phyloP scores from a whole-genome alignment of 2,113 vertebrate species.

The Trematocara nigrifrons region DNA sequence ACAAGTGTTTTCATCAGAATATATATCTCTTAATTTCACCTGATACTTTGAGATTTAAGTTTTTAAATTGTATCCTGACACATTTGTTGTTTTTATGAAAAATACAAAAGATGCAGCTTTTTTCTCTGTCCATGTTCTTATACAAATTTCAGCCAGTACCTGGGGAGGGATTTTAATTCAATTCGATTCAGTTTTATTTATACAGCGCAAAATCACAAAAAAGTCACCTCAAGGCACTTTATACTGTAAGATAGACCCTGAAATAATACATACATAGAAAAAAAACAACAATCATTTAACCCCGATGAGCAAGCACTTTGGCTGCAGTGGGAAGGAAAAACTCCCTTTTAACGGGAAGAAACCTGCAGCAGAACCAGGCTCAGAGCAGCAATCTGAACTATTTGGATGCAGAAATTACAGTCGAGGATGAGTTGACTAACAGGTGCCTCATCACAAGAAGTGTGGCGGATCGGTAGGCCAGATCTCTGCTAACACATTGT shows the following conservation, averaged over 20 bases:
- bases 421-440: too few relatives aligned
- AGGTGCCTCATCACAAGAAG: too few relatives aligned
- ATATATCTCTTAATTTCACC: background rate
- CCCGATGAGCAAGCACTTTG: rapidly evolving
- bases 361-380: background rate
- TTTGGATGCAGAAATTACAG: background rate
- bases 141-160: rapidly evolving
- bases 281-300: background rate
- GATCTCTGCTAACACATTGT: too few relatives aligned
- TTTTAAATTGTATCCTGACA: background rate
- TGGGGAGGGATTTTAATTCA: too few relatives aligned
- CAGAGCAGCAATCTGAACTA: background rate
- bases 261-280: too few relatives aligned
- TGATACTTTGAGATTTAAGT: background rate
- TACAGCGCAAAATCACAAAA: too few relatives aligned
- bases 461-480: too few relatives aligned
- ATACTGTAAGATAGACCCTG: too few relatives aligned
- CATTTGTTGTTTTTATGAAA: too few relatives aligned
- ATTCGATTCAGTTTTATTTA: too few relatives aligned
- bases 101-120: too few relatives aligned
- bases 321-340: background rate
- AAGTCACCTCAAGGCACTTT: rapidly evolving
- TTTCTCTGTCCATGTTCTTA: too few relatives aligned
- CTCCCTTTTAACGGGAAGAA: background rate
- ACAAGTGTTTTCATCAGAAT: background rate